Percentiles rank a stretch among this genome's conserved stretches.
phyloP scores from a whole-genome alignment of 2,888 invertebrate genomes.

The Troglohyphantes excavatus region DNA sequence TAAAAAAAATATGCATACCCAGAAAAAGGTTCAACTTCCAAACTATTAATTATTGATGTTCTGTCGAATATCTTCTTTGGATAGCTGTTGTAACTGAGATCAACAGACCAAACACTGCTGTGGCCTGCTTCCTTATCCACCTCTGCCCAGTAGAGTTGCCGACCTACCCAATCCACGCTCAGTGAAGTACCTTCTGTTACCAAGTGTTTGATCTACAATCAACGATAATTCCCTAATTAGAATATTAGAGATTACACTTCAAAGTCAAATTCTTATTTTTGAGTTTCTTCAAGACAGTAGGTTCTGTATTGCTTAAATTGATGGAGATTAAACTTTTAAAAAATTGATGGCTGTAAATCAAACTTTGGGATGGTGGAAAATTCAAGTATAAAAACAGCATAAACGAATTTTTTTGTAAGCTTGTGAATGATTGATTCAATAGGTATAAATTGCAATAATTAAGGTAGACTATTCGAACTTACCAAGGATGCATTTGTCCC shows the following conservation, averaged over 20 bases:
- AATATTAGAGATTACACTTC: too few species aligned
- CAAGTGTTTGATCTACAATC: constrained; percentile 83
- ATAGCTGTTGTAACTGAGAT: constrained; percentile 80
- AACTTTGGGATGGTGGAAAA: too few species aligned
- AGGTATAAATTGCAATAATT: too few species aligned
- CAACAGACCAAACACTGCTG: constrained; percentile 83
- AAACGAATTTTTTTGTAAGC: too few species aligned
- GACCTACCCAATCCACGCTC: constrained; percentile 93
- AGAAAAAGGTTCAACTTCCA: constrained; percentile 90
- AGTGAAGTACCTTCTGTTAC: constrained; percentile 86
- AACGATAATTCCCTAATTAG: not conserved
- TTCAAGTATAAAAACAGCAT: too few species aligned
- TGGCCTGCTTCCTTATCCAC: constrained; percentile 83
- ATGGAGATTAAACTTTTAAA: too few species aligned
- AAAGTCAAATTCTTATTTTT: too few species aligned
- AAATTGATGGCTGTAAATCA: too few species aligned
- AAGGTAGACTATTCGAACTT: too few species aligned
- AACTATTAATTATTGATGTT: constrained; percentile 85
- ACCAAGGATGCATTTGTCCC: constrained; percentile 83
- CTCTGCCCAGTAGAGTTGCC: constrained; percentile 92
- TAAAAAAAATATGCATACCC: constrained; percentile 84
- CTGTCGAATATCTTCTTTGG: constrained; percentile 80
- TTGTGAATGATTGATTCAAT: too few species aligned
- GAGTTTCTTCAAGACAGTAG: too few species aligned
- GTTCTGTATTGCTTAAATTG: too few species aligned